Evolutionary conservation across 2,888 invertebrate species (phyloP).

Genomic region (Mamestra brassicae): DNA sequence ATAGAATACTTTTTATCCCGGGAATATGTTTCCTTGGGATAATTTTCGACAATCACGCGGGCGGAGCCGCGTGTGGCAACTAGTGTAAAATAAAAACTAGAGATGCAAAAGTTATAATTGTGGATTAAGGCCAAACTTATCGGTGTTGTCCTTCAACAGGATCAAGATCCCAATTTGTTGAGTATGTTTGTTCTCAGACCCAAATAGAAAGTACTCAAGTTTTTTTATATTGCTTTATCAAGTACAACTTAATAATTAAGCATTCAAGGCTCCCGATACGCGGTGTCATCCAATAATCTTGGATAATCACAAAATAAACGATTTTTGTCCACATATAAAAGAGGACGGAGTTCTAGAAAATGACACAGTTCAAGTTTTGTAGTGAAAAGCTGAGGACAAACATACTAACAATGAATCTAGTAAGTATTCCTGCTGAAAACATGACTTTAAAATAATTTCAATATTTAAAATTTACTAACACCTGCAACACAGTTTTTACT

Average conservation of each 20-base stretch:
- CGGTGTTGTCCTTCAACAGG: constrained; percentile 20
- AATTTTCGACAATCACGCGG: too few relatives aligned
- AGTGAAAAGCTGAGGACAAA: constrained; percentile 54
- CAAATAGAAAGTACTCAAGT: constrained; percentile 66
- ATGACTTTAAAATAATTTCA: too few relatives aligned
- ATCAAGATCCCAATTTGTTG: constrained; percentile 23
- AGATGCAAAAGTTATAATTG: neutral
- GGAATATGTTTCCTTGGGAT: too few relatives aligned
- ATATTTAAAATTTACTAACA: too few relatives aligned
- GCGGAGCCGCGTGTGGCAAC: too few relatives aligned
- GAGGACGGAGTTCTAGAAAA: constrained; percentile 59
- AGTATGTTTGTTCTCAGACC: constrained; percentile 2
- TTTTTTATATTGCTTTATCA: constrained; percentile 54
- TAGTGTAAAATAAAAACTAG: neutral
- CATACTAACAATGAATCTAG: constrained; percentile 76
- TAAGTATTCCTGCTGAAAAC: constrained; percentile 61
- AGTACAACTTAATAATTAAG: constrained; percentile 68
- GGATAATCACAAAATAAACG: constrained; percentile 69
- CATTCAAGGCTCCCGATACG: constrained; percentile 73
- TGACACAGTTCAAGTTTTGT: constrained; percentile 74
- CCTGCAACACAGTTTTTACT: too few relatives aligned
- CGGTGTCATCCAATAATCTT: constrained; percentile 73
- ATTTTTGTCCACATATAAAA: constrained; percentile 79
- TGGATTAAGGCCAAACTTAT: too few relatives aligned
- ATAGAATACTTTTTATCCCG: too few relatives aligned